Conservation (phyloP, 2,888 invertebrate species). For the Proisotoma minuta region DNA sequence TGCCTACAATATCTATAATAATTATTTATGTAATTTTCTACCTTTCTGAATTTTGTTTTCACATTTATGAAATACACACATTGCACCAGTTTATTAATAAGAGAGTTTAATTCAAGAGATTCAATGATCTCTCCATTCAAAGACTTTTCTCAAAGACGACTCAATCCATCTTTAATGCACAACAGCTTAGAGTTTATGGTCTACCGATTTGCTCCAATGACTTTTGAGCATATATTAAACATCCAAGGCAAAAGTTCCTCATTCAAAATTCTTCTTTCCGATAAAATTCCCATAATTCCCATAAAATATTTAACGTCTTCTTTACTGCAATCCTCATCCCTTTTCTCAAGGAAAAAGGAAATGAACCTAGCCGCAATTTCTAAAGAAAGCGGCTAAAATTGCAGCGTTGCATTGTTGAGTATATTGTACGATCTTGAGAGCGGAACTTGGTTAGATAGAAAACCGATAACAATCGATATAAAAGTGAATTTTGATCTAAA, state of each 20-base stretch:
- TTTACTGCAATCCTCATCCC: background rate
- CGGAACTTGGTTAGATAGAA: too few species aligned
- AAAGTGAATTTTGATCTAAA: too few species aligned
- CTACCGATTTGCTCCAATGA: slow-evolving; percentile 11
- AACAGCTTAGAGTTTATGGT: slow-evolving; percentile 4
- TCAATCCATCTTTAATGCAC: slow-evolving; percentile 13
- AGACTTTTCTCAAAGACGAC: background rate
- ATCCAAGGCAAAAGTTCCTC: background rate
- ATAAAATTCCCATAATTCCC: too few species aligned
- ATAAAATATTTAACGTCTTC: too few species aligned
- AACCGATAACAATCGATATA: too few species aligned
- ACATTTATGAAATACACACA: background rate
- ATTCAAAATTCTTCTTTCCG: background rate
- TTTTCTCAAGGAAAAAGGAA: background rate
- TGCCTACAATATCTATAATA: too few species aligned
- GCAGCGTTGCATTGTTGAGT: too few species aligned
- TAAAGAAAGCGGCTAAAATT: too few species aligned
- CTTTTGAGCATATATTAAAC: background rate
- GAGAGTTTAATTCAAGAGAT: too few species aligned
- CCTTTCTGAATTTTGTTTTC: background rate
- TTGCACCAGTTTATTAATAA: background rate
- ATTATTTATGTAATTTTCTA: too few species aligned
- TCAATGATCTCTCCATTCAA: background rate
- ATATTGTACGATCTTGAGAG: too few species aligned
- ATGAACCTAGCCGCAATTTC: background rate